Evolutionary conservation across 2,888 invertebrate species (phyloP).

Genomic region (Oscheius sp.): DNA sequence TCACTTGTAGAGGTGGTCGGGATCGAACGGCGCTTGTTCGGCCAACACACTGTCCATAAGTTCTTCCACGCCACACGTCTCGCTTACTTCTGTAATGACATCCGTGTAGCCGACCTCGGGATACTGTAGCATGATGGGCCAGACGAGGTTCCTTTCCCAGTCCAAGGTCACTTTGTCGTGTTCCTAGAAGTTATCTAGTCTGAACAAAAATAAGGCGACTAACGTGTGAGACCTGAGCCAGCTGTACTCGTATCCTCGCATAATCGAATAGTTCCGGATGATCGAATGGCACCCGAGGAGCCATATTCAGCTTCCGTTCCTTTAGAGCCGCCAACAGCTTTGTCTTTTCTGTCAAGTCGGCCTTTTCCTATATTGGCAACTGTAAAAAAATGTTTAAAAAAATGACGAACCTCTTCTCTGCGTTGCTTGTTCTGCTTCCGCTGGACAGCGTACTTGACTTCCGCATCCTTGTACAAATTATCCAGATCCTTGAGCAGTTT

Average conservation of each 20-base stretch:
- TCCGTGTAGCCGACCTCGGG: slow-evolving; percentile 81
- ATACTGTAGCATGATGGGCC: slow-evolving; percentile 70
- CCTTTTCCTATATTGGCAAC: slow-evolving; percentile 62
- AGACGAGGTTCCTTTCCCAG: slow-evolving; percentile 75
- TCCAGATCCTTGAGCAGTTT: slow-evolving; percentile 49
- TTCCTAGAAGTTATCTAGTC: slow-evolving; percentile 23
- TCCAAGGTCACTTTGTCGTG: slow-evolving; percentile 73
- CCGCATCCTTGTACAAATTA: slow-evolving; percentile 46
- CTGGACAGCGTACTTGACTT: slow-evolving; percentile 42
- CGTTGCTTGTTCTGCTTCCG: slow-evolving; percentile 53
- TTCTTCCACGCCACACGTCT: slow-evolving; percentile 75
- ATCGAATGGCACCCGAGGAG: slow-evolving; percentile 59
- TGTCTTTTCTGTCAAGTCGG: slow-evolving; percentile 75
- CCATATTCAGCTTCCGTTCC: slow-evolving; percentile 75
- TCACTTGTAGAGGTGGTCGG: slow-evolving; percentile 78
- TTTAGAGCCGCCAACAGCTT: slow-evolving; percentile 76
- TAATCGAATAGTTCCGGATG: slow-evolving; percentile 62
- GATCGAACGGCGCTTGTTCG: slow-evolving; percentile 82
- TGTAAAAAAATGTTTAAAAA: not conserved
- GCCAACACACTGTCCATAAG: slow-evolving; percentile 78
- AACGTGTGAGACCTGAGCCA: slow-evolving; percentile 23
- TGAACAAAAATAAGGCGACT: not conserved
- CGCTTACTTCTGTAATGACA: slow-evolving; percentile 83
- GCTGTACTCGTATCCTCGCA: slow-evolving; percentile 52
- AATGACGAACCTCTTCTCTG: slow-evolving; percentile 25